phyloP scores from a whole-genome alignment of 2,797 vertebrate species.

The Alfaro cultratus region DNA sequence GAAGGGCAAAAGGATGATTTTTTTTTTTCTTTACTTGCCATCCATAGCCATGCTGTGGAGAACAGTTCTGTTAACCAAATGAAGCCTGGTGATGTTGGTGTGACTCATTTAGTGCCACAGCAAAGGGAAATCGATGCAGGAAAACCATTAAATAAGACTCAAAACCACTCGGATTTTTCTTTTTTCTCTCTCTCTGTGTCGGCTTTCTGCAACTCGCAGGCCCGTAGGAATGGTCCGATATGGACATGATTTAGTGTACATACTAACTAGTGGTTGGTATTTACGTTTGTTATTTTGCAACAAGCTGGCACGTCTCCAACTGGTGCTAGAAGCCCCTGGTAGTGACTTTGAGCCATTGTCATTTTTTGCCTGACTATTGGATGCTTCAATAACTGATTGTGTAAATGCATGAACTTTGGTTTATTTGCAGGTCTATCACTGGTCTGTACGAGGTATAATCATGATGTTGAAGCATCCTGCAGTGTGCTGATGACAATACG shows the following conservation, averaged over 20 bases:
- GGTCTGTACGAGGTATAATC: background rate
- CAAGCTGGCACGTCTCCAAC: background rate
- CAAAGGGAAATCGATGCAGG: too few species aligned
- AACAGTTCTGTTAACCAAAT: too few species aligned
- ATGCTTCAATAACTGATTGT: background rate
- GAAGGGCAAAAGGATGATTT: too few species aligned
- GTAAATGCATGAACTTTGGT: background rate
- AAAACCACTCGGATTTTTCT: too few species aligned
- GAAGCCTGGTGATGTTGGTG: too few species aligned
- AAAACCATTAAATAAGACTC: too few species aligned
- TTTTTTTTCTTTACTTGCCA: too few species aligned
- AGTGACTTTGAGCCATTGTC: background rate
- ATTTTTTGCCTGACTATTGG: background rate
- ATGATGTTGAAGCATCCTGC: background rate
- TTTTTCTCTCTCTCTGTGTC: too few species aligned
- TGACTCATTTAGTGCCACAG: too few species aligned
- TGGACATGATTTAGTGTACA: background rate
- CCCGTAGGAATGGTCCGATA: background rate
- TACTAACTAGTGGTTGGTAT: background rate
- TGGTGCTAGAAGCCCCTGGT: background rate
- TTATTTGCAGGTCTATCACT: background rate
- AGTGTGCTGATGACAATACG: background rate
- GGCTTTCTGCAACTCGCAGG: too few species aligned
- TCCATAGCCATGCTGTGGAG: too few species aligned
- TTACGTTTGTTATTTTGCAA: background rate